Evolutionary conservation across 2,797 vertebrate genomes (phyloP), one percentile per base, ranked within the genome.

Genomic region (Gymnoscopelus braueri): DNA sequence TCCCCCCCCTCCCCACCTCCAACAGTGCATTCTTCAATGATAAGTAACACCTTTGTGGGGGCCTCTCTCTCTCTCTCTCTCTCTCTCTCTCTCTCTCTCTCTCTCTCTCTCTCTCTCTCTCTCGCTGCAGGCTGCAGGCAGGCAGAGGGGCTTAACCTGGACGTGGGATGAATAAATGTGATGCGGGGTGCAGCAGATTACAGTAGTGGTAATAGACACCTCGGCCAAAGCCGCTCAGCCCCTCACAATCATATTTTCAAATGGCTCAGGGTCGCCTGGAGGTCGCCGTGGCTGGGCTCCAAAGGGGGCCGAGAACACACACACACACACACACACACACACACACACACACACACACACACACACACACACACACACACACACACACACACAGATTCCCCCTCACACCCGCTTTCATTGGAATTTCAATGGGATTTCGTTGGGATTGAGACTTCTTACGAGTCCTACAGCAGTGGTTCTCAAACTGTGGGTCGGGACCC

Each of bases 171-270:
- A 94, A 93, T 90, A 86, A 13, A 75, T 83, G 86, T 89, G 90
- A 93, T 91, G 88, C 85, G 80, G 74, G 79, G 26, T 88, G 85
- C 88, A 88, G 81, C 84, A 94, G 93, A 94, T 94, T 93, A 92
- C 80, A 84, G 73, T 80, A 84, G 73, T 79, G 87, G 87, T 91
- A 93, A 94, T 89, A 93, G 94, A 93, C 91, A 92, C 88, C 90
- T 87, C 63, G 87, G 72, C 79, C 89, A 92, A 94, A 95, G 91
- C 92, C 89, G 85, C 79, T 84, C 87, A 89, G 91, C 89, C 90
- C 84, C 93, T 93, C 92, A 88, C 80, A 84, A 83, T 88, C 84
- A 85, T 86, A 87, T 91, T 93, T 93, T 91, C 91, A 91, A 92
- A 92, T 84, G 75, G 79, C 78, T 81, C 69, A 88, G 92, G 92